Percentiles rank a stretch among this genome's conserved stretches.
phyloP scores from a whole-genome alignment of 2,888 invertebrate genomes.

The Magallana nippona region DNA sequence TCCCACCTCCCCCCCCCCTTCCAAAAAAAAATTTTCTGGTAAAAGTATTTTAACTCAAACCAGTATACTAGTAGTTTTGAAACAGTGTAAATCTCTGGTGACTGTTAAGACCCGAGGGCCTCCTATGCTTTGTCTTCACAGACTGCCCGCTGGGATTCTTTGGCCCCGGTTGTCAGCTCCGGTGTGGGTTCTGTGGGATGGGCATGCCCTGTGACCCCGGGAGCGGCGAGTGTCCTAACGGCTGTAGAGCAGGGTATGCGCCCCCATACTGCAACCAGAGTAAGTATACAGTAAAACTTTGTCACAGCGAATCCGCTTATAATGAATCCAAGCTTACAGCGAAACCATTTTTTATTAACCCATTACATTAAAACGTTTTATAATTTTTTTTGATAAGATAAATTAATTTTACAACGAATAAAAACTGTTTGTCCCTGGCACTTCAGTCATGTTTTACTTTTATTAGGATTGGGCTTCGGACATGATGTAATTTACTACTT shows the following conservation, averaged over 20 bases:
- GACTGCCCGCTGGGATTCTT: conserved; percentile 15
- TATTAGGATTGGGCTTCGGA: no score
- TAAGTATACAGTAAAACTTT: not conserved
- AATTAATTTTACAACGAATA: no score
- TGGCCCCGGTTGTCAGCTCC: not conserved
- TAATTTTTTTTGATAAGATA: no score
- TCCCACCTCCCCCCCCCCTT: no score
- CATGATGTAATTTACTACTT: no score
- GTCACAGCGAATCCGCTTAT: no score
- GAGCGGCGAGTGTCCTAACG: not conserved
- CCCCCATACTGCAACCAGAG: not conserved
- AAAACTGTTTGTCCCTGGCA: no score
- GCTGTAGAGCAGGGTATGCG: not conserved
- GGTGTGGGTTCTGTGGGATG: not conserved
- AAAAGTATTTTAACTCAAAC: not conserved
- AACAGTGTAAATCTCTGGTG: not conserved
- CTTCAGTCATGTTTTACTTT: no score
- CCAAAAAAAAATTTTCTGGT: no score
- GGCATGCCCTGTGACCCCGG: not conserved
- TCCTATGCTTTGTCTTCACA: not conserved
- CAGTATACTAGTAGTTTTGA: not conserved
- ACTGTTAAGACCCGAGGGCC: not conserved
- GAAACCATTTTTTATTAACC: no score
- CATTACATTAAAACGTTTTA: no score
- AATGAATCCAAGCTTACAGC: no score